Evolutionary conservation across 2,888 invertebrate genomes (phyloP).

Genomic region (Thelaira solivaga): DNA sequence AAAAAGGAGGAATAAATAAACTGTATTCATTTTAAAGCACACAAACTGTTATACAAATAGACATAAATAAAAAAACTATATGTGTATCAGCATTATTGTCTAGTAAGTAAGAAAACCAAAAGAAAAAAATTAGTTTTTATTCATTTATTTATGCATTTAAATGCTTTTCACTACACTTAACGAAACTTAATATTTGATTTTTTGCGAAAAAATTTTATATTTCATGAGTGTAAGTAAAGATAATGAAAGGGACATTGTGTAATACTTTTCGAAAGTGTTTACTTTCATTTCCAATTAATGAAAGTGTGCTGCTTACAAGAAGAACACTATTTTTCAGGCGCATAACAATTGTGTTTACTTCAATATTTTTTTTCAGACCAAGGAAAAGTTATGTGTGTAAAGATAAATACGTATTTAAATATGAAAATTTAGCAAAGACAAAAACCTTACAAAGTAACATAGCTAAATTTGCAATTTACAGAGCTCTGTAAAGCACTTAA

Average conservation of each 20-base stretch:
- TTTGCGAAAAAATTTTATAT: not conserved
- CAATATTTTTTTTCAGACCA: no score
- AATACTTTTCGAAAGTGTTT: not conserved
- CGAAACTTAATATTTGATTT: not conserved
- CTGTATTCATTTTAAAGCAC: slow-evolving; percentile 9
- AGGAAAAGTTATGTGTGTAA: no score
- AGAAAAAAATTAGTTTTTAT: slow-evolving; percentile 20
- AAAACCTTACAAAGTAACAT: no score
- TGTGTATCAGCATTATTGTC: slow-evolving; percentile 11
- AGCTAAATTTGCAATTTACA: no score
- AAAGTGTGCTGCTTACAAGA: no score
- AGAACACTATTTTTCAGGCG: no score
- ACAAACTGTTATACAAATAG: not conserved
- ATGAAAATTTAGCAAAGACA: no score
- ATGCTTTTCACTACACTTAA: not conserved
- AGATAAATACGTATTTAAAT: no score
- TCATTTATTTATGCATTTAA: slow-evolving; percentile 17
- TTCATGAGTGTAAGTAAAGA: not conserved
- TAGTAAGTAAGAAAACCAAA: not conserved
- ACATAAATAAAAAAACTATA: no score
- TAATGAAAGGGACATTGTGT: not conserved
- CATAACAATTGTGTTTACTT: no score
- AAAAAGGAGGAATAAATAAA: slow-evolving; percentile 22
- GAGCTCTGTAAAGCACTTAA: no score
- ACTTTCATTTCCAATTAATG: no score